Conservation (phyloP, 2,797 vertebrate genomes). For the Acanthopagrus latus region DNA sequence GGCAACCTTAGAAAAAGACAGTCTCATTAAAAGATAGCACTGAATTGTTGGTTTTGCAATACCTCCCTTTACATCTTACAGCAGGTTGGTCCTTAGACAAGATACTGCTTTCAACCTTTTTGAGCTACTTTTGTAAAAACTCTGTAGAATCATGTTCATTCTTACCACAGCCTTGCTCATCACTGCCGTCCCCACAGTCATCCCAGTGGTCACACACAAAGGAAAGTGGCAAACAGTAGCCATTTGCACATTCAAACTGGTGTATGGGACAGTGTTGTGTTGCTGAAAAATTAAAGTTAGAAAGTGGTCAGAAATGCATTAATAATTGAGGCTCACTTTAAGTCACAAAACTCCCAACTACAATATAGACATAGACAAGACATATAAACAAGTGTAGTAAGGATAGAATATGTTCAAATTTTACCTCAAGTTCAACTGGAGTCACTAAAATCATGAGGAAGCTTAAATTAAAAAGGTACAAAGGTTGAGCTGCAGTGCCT, state of each 20-base stretch:
- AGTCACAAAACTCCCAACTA: not conserved
- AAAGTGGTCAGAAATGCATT: not conserved
- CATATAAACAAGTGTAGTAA: constrained; percentile 10
- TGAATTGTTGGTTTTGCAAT: not conserved
- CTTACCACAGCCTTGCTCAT: constrained; percentile 84
- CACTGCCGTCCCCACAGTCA: constrained; percentile 85
- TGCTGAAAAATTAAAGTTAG: constrained; percentile 52
- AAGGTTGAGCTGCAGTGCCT: not conserved
- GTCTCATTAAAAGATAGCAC: no score
- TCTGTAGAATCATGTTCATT: not conserved
- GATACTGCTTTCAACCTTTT: not conserved
- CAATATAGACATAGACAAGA: not conserved
- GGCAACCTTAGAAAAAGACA: not conserved
- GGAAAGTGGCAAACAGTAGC: constrained; percentile 73
- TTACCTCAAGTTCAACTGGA: no score
- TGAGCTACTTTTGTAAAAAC: no score
- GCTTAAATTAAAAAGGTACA: not conserved
- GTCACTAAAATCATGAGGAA: constrained; percentile 5
- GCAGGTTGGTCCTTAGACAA: not conserved
- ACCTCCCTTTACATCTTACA: not conserved
- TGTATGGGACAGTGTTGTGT: constrained; percentile 74
- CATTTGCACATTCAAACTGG: constrained; percentile 81
- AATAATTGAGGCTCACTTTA: not conserved
- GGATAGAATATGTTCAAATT: not conserved
- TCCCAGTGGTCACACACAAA: constrained; percentile 85